phyloP scores from a whole-genome alignment of 2,113 vertebrate species.

The Pteronura brasiliensis region DNA sequence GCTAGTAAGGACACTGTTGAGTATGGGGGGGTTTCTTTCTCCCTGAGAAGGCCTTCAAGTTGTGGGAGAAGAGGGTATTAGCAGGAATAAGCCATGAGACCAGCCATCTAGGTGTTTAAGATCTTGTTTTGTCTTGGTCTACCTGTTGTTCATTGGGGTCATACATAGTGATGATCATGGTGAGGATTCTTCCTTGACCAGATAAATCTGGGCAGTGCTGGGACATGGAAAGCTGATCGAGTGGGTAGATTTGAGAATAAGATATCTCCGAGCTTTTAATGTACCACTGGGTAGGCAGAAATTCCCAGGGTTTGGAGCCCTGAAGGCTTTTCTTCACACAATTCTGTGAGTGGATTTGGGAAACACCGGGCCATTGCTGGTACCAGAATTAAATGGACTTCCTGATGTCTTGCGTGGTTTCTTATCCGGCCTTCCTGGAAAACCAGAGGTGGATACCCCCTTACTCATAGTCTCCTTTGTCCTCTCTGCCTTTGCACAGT shows the following conservation, averaged over 20 bases:
- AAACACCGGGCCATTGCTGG: neutral
- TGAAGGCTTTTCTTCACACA: neutral
- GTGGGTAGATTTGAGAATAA: neutral
- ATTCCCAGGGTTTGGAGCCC: neutral
- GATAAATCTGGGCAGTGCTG: neutral
- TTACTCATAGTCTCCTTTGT: accelerated
- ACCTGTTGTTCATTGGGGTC: neutral
- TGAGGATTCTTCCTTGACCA: neutral
- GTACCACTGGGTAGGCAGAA: neutral
- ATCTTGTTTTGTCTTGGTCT: neutral
- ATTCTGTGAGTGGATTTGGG: neutral
- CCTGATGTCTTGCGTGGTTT: neutral
- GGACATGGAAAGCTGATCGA: neutral
- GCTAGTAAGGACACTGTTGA: neutral
- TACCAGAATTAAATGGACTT: neutral
- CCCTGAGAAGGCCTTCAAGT: neutral
- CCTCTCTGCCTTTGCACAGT: neutral
- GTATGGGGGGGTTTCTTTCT: neutral
- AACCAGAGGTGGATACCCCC: neutral
- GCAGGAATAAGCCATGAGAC: neutral
- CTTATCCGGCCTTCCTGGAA: neutral
- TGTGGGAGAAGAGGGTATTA: neutral
- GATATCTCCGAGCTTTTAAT: neutral
- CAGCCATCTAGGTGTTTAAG: no score
- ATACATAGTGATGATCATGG: neutral